These are phyloP conservation scores for Chelonoidis abingdonii DNA, from an alignment of 2,113 vertebrate species.

Conservation along the genomic window DNA sequence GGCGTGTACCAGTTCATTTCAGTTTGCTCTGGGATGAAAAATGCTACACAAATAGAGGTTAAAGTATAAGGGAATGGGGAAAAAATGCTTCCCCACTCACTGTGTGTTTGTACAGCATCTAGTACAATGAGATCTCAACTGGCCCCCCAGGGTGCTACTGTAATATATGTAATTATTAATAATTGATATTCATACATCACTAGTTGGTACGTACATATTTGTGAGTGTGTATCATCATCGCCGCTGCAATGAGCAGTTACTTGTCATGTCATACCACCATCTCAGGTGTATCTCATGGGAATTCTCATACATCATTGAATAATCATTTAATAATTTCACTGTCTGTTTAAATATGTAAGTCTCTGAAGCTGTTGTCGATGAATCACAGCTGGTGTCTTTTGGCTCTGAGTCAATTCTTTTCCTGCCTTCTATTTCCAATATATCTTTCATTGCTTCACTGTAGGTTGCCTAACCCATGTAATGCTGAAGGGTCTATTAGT, in stretches of 20 bases:
- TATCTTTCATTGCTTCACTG: not conserved
- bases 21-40: not conserved
- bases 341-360: not conserved
- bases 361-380: not conserved
- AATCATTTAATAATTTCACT: not conserved
- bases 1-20: not conserved
- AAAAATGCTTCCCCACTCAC: not conserved
- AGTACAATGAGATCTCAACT: not conserved
- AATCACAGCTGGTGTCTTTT: not conserved
- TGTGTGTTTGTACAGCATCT: not conserved
- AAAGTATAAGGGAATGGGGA: not conserved
- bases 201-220: not conserved
- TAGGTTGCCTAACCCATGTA: not conserved
- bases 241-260: not conserved
- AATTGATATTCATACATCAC: not conserved
- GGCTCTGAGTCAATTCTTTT: not conserved
- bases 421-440: not conserved
- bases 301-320: not conserved
- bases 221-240: not conserved
- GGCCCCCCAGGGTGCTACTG: not conserved
- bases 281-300: not conserved
- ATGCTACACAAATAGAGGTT: not conserved
- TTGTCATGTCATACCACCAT: not conserved
- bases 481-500: not conserved
- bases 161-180: not conserved